These are phyloP conservation scores for Graptemys geographica DNA, from an alignment of 2,797 vertebrate genomes.

Conservation along the genomic window DNA sequence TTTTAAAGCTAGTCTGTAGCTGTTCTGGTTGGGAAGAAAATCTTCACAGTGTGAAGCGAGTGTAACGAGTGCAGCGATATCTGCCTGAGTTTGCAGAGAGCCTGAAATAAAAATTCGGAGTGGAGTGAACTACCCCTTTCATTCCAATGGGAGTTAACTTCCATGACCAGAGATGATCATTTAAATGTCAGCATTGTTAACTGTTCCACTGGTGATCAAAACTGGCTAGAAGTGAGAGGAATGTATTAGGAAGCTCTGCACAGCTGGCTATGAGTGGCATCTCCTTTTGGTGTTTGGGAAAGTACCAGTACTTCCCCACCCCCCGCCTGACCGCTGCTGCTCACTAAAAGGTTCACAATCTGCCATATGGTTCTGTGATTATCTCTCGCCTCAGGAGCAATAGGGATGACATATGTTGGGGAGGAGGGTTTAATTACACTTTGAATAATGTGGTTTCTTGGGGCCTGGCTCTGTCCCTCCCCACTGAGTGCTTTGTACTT, in stretches of 20 bases:
- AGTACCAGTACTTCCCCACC: background rate
- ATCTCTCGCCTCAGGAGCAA: background rate
- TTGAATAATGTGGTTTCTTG: background rate
- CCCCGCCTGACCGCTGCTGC: background rate
- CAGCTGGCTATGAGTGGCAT: constrained; percentile 51
- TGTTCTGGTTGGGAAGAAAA: background rate
- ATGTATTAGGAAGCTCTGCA: constrained; percentile 70
- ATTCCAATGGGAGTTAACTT: fast-evolving
- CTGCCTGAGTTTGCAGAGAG: background rate
- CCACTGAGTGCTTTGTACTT: background rate
- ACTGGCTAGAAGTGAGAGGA: constrained; percentile 61
- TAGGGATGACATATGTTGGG: background rate
- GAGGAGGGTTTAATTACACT: background rate
- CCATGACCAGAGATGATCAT: constrained; percentile 9
- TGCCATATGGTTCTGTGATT: background rate
- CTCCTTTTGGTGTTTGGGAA: constrained; percentile 49
- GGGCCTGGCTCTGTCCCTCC: background rate
- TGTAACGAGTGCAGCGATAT: background rate
- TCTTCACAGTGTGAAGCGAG: background rate
- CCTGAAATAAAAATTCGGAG: fast-evolving
- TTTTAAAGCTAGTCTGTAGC: background rate
- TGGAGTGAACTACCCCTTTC: fast-evolving
- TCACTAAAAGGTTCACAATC: background rate
- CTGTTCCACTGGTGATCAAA: constrained; percentile 41
- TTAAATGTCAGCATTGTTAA: background rate